These are phyloP conservation scores for Drosophila athabasca DNA, from an alignment of 1,140 invertebrate species.

Conservation along the genomic window DNA sequence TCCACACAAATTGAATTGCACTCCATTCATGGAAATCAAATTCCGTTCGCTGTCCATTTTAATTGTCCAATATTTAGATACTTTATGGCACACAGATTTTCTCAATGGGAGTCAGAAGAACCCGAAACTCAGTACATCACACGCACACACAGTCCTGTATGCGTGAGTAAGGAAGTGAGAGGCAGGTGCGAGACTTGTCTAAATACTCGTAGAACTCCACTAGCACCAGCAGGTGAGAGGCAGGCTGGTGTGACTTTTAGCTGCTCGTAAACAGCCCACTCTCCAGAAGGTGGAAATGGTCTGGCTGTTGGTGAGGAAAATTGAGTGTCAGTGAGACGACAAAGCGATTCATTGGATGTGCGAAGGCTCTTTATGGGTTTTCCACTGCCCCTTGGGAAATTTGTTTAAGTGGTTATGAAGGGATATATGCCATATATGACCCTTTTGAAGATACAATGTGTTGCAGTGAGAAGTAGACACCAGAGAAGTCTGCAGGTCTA, in stretches of 20 bases:
- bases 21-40: conserved; percentile 63
- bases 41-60: conserved; percentile 7
- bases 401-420: no score
- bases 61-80: conserved; percentile 23
- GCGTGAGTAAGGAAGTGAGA: conserved; percentile 11
- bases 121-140: not conserved
- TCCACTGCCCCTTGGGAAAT: no score
- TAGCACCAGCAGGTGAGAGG: conserved; percentile 24
- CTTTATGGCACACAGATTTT: conserved; percentile 36
- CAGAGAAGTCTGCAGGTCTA: no score
- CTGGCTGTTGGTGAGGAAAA: conserved; percentile 1
- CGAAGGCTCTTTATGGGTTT: not conserved
- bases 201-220: conserved; percentile 16
- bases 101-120: conserved; percentile 23
- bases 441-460: not conserved
- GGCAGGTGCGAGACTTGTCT: conserved; percentile 30
- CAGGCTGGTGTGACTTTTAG: conserved; percentile 45
- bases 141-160: no score
- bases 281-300: conserved; percentile 15
- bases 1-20: conserved; percentile 70
- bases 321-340: conserved; percentile 18
- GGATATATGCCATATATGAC: no score
- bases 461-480: not conserved
- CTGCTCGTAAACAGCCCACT: conserved; percentile 38
- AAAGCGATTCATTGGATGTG: not conserved